A percentile compares a stretch with the other conserved stretches of the same genome.
phyloP scores from a whole-genome alignment of 2,888 invertebrate species.

The Coelopa pilipes region DNA sequence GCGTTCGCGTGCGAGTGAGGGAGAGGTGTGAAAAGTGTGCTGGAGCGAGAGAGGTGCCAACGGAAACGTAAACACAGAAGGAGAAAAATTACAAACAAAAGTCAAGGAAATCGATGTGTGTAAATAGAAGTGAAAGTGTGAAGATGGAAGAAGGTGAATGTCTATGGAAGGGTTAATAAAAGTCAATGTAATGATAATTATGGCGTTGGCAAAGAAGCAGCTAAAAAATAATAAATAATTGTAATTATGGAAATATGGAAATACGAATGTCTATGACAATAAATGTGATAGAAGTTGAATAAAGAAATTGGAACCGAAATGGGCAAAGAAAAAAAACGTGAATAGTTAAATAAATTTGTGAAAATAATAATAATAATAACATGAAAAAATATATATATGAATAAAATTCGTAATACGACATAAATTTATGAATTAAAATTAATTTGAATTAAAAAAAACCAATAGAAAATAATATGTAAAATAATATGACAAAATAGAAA shows the following conservation, averaged over 20 bases:
- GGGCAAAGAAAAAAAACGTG: neutral
- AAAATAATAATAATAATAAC: slow-evolving; percentile 10
- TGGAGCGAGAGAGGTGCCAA: no score
- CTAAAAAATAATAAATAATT: no score
- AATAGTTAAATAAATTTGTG: neutral
- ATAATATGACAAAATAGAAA: slow-evolving; percentile 18
- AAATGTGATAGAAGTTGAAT: neutral
- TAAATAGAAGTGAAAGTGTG: no score
- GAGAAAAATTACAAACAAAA: neutral
- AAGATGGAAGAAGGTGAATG: no score
- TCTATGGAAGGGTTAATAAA: no score
- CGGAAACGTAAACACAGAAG: neutral
- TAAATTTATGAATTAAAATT: no score
- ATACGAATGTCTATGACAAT: neutral
- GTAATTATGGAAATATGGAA: neutral
- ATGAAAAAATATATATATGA: neutral
- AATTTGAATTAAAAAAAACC: no score
- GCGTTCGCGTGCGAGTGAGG: neutral
- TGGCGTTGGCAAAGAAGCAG: no score
- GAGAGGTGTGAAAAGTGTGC: neutral
- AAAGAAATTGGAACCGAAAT: no score
- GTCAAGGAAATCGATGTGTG: neutral
- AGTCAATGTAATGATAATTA: no score
- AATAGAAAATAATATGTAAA: no score
- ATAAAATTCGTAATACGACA: neutral